Percentiles rank a stretch among this genome's conserved stretches.
phyloP scores from a whole-genome alignment of 2,113 vertebrate genomes.

The Bujurquina vittata region DNA sequence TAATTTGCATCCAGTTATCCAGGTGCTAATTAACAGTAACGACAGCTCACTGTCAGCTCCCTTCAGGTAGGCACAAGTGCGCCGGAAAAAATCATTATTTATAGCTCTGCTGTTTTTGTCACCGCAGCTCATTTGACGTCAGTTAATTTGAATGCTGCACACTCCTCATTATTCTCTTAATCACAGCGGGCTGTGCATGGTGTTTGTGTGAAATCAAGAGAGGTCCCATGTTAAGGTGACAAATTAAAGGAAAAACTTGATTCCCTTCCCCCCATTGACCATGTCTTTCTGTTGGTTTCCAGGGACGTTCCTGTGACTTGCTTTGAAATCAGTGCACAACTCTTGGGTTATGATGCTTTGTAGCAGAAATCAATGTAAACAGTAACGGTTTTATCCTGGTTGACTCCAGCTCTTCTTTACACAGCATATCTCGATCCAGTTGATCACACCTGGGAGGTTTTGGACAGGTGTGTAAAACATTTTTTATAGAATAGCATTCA shows the following conservation, averaged over 20 bases:
- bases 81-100: neutral
- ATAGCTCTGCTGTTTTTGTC: neutral
- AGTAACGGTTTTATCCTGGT: no score
- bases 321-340: neutral
- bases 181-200: accelerated
- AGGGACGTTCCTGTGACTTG: neutral
- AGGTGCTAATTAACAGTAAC: conserved; percentile 12
- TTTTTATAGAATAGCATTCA: no score
- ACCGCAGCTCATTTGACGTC: neutral
- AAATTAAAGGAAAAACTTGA: neutral
- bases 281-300: neutral
- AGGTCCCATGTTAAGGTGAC: neutral
- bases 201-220: neutral
- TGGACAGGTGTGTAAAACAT: no score
- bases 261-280: accelerated
- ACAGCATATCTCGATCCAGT: no score
- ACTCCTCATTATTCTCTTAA: neutral
- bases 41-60: neutral
- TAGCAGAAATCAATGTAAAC: no score
- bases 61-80: neutral
- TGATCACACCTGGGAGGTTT: no score
- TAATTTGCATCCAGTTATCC: conserved; percentile 19
- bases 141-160: neutral
- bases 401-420: no score
- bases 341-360: neutral